Evolutionary conservation across 2,888 invertebrate genomes (phyloP).

Genomic region (Drosophila lutescens): DNA sequence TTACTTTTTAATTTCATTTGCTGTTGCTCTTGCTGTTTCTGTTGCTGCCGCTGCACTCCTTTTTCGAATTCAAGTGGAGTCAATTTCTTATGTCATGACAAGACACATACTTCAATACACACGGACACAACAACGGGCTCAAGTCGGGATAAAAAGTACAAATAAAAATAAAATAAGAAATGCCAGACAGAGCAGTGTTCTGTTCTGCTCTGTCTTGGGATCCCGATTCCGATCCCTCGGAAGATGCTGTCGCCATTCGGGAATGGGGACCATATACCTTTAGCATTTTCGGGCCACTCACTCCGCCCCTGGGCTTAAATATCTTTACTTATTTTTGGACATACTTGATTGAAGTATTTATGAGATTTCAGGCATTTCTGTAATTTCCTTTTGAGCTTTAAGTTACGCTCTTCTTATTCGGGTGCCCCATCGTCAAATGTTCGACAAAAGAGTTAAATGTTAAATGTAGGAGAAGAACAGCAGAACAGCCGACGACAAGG

Average conservation of each 20-base stretch:
- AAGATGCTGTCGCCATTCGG: conserved; percentile 43
- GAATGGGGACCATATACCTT: conserved; percentile 13
- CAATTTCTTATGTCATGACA: conserved; percentile 80
- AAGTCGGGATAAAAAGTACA: conserved; percentile 7
- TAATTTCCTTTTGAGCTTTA: conserved; percentile 77
- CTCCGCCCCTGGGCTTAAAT: conserved; percentile 59
- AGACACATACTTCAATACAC: conserved; percentile 49
- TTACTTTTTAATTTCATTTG: conserved; percentile 75
- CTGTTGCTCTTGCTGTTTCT: conserved; percentile 26
- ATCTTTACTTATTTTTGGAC: conserved; percentile 78
- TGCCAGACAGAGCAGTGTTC: conserved; percentile 55
- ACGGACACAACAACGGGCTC: conserved; percentile 17
- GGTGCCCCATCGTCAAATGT: conserved; percentile 38
- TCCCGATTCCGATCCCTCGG: conserved; percentile 16
- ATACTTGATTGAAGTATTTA: conserved; percentile 82
- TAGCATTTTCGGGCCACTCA: conserved; percentile 26
- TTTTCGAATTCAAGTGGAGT: conserved; percentile 79
- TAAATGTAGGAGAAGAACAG: conserved; percentile 52
- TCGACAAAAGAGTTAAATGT: conserved; percentile 68
- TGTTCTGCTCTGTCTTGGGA: conserved; percentile 29
- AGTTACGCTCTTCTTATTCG: conserved; percentile 41
- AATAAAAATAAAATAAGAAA: conserved; percentile 43
- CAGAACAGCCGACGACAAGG: conserved; percentile 32
- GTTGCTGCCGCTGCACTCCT: conserved; percentile 64
- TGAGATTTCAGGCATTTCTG: conserved; percentile 81